Evolutionary conservation across 2,888 invertebrate genomes (phyloP).

Genomic region (Lissocephala sabroskyi): DNA sequence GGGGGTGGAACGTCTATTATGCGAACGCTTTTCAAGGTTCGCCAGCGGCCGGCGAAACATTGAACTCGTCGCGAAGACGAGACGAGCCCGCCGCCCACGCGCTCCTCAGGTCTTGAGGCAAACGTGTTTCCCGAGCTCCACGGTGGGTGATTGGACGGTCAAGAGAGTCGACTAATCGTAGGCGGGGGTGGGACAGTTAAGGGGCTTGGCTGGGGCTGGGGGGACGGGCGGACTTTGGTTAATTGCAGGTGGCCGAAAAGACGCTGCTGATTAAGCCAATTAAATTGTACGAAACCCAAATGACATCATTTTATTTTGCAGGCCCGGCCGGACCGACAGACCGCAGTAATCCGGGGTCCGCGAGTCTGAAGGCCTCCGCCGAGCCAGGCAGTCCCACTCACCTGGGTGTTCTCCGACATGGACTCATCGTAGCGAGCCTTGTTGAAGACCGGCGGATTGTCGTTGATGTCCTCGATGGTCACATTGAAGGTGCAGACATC

Average conservation of each 20-base stretch:
- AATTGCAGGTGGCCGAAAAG: not conserved
- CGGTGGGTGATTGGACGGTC: no score
- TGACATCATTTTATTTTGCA: slow-evolving; percentile 7
- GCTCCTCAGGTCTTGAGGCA: no score
- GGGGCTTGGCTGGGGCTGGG: no score
- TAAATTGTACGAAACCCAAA: slow-evolving; percentile 8
- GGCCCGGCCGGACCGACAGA: slow-evolving; percentile 29
- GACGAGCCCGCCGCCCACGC: no score
- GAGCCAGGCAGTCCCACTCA: no score
- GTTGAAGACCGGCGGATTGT: slow-evolving; percentile 78
- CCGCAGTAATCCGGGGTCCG: slow-evolving; percentile 69
- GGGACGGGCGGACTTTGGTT: slow-evolving; percentile 4
- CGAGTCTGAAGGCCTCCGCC: slow-evolving; percentile 34
- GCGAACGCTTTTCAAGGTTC: no score
- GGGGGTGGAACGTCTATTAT: no score
- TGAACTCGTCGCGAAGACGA: no score
- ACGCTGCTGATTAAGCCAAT: slow-evolving; percentile 18
- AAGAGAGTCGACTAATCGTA: no score
- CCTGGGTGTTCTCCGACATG: slow-evolving; percentile 85
- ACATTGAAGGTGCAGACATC: slow-evolving; percentile 96
- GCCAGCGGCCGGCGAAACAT: no score
- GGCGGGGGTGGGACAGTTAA: no score
- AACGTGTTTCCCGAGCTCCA: no score
- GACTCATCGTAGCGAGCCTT: slow-evolving; percentile 80
- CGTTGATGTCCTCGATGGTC: slow-evolving; percentile 92